Conservation (phyloP, 92 coral and sea anemone species). For the Porites lobata region DNA sequence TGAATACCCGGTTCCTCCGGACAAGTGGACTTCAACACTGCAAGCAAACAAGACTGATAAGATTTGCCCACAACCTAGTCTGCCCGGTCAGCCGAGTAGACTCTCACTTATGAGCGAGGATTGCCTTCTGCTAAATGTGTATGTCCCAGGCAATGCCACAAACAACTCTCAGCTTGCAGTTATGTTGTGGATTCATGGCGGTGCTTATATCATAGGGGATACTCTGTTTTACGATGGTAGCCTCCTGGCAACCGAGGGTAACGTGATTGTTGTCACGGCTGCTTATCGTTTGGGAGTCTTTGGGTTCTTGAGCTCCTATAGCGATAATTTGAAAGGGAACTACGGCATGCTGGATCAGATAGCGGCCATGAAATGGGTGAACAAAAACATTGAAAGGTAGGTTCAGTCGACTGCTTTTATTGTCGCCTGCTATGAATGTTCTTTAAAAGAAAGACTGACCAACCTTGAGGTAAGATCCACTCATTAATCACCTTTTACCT, state of each 20-base stretch:
- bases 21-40: slow-evolving; percentile 10
- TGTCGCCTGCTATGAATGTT: too few species aligned
- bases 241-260: slow-evolving; percentile 22
- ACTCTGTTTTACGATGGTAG: slow-evolving; percentile 24
- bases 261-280: slow-evolving; percentile 35
- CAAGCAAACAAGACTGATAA: background rate
- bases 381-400: slow-evolving; percentile 21
- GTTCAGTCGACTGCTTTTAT: background rate
- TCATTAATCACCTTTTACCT: too few species aligned
- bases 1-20: slow-evolving; percentile 16
- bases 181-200: slow-evolving; percentile 54
- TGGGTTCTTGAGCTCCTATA: slow-evolving; percentile 20
- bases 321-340: slow-evolving; percentile 31
- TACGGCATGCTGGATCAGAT: slow-evolving; percentile 47
- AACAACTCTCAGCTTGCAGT: slow-evolving; percentile 13
- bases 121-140: slow-evolving; percentile 30
- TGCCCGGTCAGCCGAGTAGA: too few species aligned
- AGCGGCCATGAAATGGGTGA: slow-evolving; percentile 49
- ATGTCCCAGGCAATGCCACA: slow-evolving; percentile 8
- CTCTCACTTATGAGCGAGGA: slow-evolving; percentile 17
- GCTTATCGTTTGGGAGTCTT: slow-evolving; percentile 31
- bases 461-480: too few species aligned
- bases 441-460: too few species aligned
- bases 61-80: slow-evolving; percentile 2
- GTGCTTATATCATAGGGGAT: background rate